Evolutionary conservation across 2,113 vertebrate genomes (phyloP).

Genomic region (Microtus oregoni): DNA sequence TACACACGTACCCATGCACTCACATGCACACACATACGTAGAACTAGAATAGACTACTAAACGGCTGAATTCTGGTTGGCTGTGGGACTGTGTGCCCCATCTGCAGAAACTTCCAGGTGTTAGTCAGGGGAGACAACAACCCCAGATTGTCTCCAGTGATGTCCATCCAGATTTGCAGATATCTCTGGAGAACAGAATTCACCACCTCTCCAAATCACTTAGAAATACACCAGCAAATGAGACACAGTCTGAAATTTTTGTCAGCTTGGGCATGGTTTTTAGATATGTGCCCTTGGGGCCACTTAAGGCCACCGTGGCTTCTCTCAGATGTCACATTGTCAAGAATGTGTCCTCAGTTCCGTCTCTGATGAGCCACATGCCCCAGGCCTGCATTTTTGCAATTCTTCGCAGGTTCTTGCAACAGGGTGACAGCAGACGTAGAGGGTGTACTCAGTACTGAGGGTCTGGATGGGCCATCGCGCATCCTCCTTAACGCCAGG

Average conservation of each 20-base stretch:
- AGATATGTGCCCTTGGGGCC: background rate
- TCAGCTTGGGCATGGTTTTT: background rate
- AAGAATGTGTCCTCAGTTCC: background rate
- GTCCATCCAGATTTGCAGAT: conserved; percentile 27
- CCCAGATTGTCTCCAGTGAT: background rate
- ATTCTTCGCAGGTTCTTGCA: too few species aligned
- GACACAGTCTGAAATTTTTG: background rate
- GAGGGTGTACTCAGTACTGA: background rate
- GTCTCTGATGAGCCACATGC: background rate
- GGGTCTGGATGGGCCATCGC: background rate
- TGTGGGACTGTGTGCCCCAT: background rate
- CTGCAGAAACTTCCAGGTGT: background rate
- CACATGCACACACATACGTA: too few species aligned
- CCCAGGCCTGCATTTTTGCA: background rate
- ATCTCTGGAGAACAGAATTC: background rate
- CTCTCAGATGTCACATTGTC: background rate
- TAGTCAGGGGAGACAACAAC: background rate
- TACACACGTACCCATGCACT: too few species aligned
- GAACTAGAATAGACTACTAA: background rate
- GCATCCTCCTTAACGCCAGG: background rate
- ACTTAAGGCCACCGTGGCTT: background rate
- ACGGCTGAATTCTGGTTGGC: background rate
- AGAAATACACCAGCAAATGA: background rate
- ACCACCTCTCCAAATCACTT: background rate
- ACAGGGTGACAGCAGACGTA: background rate